These are phyloP conservation scores for Pentalonia nigronervosa DNA, from an alignment of 1,140 invertebrate genomes.

Conservation along the genomic window DNA sequence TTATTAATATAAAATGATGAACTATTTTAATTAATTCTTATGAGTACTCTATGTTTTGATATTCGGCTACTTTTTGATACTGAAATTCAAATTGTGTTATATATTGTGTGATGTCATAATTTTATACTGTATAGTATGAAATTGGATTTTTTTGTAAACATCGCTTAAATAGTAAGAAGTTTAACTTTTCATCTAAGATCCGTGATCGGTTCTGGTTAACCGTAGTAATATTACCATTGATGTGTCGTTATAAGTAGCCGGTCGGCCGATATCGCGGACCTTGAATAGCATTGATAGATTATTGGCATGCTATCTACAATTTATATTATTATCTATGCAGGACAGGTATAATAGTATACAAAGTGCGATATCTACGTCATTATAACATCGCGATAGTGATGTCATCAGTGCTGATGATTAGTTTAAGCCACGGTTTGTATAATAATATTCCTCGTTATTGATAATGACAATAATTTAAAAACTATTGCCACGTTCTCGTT, in stretches of 20 bases:
- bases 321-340: neutral
- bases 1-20: neutral
- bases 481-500: neutral
- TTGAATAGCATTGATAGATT: constrained; percentile 21
- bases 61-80: neutral
- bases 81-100: neutral
- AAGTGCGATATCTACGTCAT: neutral
- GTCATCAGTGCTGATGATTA: neutral
- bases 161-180: neutral
- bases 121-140: neutral
- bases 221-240: neutral
- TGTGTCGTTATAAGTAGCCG: too few species aligned
- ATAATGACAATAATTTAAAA: neutral
- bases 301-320: constrained; percentile 16
- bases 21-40: neutral
- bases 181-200: neutral
- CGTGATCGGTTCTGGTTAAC: neutral
- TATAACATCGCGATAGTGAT: neutral
- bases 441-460: constrained; percentile 2
- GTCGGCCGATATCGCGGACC: neutral
- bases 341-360: neutral
- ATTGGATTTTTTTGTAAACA: neutral
- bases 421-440: neutral
- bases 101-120: neutral
- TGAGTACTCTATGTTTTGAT: too few species aligned